Evolutionary conservation across 1,140 invertebrate genomes (phyloP).

Genomic region (Dendroctonus ponderosae): DNA sequence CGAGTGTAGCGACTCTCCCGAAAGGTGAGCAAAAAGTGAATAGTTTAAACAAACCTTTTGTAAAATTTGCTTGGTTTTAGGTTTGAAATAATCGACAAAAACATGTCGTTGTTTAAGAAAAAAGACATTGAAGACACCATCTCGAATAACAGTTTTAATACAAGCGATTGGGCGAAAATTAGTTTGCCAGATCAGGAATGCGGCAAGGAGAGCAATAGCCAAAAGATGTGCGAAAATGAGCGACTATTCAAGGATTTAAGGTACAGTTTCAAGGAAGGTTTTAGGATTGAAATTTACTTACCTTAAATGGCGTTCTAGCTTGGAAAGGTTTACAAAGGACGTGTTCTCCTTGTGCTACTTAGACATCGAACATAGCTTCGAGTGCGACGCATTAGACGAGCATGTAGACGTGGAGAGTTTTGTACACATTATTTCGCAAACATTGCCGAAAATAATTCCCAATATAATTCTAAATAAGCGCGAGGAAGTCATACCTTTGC

Average conservation of each 20-base stretch:
- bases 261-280: not conserved
- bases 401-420: constrained; percentile 51
- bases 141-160: constrained; percentile 46
- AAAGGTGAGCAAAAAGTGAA: constrained; percentile 22
- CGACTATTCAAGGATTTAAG: constrained; percentile 23
- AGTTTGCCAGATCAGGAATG: constrained; percentile 29
- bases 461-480: constrained; percentile 70
- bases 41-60: too few species aligned
- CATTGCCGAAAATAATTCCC: constrained; percentile 65
- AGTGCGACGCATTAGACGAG: constrained; percentile 40
- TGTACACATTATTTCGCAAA: constrained; percentile 52
- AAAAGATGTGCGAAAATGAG: constrained; percentile 13
- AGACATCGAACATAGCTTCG: constrained; percentile 44
- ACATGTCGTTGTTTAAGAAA: constrained; percentile 32
- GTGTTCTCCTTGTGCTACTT: constrained; percentile 53
- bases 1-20: constrained; percentile 45
- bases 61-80: not conserved
- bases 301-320: constrained; percentile 23
- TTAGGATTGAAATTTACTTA: constrained; percentile 3
- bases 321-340: constrained; percentile 54
- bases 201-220: constrained; percentile 10
- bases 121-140: constrained; percentile 42
- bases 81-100: constrained; percentile 51
- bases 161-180: constrained; percentile 45
- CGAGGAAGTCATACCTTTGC: constrained; percentile 71